Evolutionary conservation across 2,797 vertebrate species (phyloP).

Genomic region (Tangara arthus): DNA sequence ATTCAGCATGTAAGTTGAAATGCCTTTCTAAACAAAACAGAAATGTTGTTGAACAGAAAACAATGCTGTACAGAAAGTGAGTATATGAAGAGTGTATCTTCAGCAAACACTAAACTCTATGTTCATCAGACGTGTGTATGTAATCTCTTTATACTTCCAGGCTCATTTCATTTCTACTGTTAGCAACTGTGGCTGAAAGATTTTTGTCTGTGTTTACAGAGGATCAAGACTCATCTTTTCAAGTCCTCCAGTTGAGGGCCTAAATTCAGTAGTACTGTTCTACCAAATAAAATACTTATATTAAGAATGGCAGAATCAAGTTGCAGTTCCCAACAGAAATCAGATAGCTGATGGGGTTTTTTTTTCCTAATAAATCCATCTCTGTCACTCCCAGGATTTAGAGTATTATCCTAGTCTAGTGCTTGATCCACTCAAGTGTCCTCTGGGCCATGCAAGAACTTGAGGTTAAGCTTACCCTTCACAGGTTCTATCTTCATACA

Average conservation of each 20-base stretch:
- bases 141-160: background rate
- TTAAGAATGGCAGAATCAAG: background rate
- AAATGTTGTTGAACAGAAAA: background rate
- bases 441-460: background rate
- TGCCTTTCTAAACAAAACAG: background rate
- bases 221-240: background rate
- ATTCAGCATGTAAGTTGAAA: background rate
- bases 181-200: background rate
- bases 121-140: background rate
- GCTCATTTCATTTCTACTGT: background rate
- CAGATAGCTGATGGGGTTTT: rapidly evolving
- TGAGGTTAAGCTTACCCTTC: background rate
- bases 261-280: background rate
- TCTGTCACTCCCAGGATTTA: background rate
- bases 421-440: background rate
- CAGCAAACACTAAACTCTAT: background rate
- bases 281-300: background rate
- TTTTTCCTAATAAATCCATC: background rate
- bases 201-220: background rate
- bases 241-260: background rate
- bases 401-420: background rate
- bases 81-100: background rate
- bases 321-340: background rate
- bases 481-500: background rate
- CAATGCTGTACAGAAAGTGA: background rate